These are phyloP conservation scores for Corythaeola cristata DNA, from an alignment of 2,113 vertebrate genomes.

Conservation along the genomic window DNA sequence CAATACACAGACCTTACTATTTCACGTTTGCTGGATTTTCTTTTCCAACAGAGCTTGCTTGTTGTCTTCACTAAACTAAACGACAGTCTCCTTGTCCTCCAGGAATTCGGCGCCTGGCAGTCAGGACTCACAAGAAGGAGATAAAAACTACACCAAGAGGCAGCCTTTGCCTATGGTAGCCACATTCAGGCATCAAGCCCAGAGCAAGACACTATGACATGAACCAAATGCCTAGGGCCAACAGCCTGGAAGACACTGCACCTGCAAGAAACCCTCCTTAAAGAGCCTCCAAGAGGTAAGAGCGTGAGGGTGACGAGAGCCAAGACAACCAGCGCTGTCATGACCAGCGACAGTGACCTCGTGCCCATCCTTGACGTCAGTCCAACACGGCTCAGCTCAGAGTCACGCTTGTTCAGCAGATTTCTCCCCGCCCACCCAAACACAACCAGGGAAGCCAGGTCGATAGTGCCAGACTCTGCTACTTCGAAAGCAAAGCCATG, in stretches of 20 bases:
- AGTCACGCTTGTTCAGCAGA: neutral
- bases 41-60: neutral
- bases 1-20: neutral
- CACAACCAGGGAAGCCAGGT: neutral
- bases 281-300: neutral
- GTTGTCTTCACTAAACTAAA: neutral
- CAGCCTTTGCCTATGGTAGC: neutral
- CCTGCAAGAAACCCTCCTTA: neutral
- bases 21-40: neutral
- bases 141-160: neutral
- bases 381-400: rapidly evolving
- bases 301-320: rapidly evolving
- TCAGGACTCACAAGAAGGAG: neutral
- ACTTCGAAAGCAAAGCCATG: neutral
- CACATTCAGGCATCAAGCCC: neutral
- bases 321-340: neutral
- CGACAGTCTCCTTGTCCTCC: neutral
- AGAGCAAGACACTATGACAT: neutral
- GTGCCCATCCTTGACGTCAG: neutral
- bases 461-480: neutral
- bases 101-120: neutral
- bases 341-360: neutral
- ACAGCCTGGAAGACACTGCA: neutral
- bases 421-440: neutral
- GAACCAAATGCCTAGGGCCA: neutral